phyloP scores from a whole-genome alignment of 2,888 invertebrate genomes.

The Standfussiana lucernea region DNA sequence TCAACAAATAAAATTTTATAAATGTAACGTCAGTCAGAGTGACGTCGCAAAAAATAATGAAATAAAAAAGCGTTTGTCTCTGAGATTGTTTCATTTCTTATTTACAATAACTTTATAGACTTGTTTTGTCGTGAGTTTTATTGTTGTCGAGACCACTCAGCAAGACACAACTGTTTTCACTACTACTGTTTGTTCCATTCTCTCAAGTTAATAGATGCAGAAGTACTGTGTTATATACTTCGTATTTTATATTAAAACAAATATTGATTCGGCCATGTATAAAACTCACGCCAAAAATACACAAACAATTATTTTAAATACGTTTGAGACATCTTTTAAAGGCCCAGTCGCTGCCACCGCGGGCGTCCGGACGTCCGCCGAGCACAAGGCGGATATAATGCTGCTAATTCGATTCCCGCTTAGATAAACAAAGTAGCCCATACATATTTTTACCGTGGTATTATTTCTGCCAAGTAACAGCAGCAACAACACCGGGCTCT shows the following conservation, averaged over 20 bases:
- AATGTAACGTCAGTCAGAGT: constrained; percentile 27
- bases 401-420: constrained; percentile 30
- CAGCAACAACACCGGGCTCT: neutral
- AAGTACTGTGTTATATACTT: neutral
- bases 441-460: constrained; percentile 10
- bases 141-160: constrained; percentile 27
- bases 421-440: neutral
- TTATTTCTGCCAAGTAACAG: constrained; percentile 5
- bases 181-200: constrained; percentile 11
- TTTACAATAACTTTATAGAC: constrained; percentile 53
- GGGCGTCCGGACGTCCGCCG: constrained; percentile 22
- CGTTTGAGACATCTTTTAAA: constrained; percentile 31
- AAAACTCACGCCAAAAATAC: constrained; percentile 16
- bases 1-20: constrained; percentile 28
- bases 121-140: constrained; percentile 46
- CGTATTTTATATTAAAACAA: neutral
- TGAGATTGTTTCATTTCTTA: constrained; percentile 50
- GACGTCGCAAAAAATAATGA: constrained; percentile 49
- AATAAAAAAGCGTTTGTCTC: constrained; percentile 42
- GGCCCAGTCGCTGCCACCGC: constrained; percentile 26
- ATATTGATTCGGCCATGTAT: neutral
- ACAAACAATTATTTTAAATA: constrained; percentile 14
- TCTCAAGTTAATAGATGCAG: neutral
- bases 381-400: constrained; percentile 38
- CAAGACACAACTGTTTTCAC: constrained; percentile 40